These are phyloP conservation scores for Cervus canadensis DNA, from an alignment of 2,113 vertebrate genomes.

Conservation along the genomic window DNA sequence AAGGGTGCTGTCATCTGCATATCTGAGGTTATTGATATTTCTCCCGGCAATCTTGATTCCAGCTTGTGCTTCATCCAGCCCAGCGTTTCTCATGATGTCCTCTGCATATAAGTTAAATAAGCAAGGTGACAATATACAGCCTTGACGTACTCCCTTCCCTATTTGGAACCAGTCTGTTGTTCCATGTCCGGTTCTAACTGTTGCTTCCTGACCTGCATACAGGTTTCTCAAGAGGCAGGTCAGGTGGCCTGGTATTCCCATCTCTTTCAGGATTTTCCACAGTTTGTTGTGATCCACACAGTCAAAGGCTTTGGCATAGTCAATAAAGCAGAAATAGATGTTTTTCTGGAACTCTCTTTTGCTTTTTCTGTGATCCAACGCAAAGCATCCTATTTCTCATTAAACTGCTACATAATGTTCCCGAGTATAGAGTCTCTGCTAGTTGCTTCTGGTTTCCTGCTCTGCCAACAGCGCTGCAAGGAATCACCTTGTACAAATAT, in stretches of 20 bases:
- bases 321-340: neutral
- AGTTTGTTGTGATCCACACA: neutral
- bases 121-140: neutral
- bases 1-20: neutral
- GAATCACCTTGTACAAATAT: neutral
- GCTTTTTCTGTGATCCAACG: accelerated
- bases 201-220: neutral
- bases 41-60: neutral
- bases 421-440: neutral
- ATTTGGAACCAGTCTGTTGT: neutral
- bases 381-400: neutral
- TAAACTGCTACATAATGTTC: neutral
- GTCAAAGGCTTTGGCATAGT: neutral
- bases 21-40: neutral
- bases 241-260: neutral
- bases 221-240: neutral
- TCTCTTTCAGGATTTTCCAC: neutral
- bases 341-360: neutral
- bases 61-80: neutral
- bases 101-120: neutral
- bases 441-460: neutral
- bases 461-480: neutral
- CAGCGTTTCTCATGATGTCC: neutral
- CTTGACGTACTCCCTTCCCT: neutral
- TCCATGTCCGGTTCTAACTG: neutral